Conservation (phyloP, 2,113 vertebrate genomes). For the Zootoca vivipara region DNA sequence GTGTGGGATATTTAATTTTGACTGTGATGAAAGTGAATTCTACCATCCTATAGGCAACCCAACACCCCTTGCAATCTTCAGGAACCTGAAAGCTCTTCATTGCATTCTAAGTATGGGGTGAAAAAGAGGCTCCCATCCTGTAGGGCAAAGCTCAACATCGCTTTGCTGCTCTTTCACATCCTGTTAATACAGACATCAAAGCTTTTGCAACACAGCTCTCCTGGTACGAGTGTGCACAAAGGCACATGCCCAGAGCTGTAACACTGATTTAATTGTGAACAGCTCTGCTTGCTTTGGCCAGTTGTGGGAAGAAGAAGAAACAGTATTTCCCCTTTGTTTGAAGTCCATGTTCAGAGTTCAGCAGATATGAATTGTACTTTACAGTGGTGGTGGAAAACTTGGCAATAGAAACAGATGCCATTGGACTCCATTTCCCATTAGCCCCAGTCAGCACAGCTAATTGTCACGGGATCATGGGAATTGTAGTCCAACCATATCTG, state of each 20-base stretch:
- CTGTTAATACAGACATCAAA: constrained; percentile 20
- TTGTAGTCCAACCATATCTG: too few species aligned
- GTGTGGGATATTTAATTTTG: not conserved
- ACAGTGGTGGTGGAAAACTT: not conserved
- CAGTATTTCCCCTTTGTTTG: not conserved
- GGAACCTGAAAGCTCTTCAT: constrained; percentile 9
- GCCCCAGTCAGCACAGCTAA: too few species aligned
- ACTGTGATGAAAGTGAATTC: not conserved
- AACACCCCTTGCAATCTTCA: constrained; percentile 48
- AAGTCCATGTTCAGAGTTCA: not conserved
- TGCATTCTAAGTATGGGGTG: constrained; percentile 60
- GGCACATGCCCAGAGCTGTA: not conserved
- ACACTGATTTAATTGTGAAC: not conserved
- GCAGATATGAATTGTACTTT: not conserved
- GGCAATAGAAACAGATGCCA: too few species aligned
- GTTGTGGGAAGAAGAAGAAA: not conserved
- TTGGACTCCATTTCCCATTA: too few species aligned
- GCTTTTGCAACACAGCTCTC: not conserved
- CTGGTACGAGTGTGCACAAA: not conserved
- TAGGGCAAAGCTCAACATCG: constrained; percentile 54
- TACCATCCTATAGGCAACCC: rapidly evolving
- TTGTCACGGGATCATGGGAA: too few species aligned
- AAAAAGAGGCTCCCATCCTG: constrained; percentile 58
- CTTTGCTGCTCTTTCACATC: constrained; percentile 70
- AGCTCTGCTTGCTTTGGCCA: not conserved